A percentile compares a stretch with the other conserved stretches of the same genome.
Evolutionary conservation across 30 jellyfish, hydroid and myxozoan genomes (phyloP).

Genomic region (Aurelia sp.): DNA sequence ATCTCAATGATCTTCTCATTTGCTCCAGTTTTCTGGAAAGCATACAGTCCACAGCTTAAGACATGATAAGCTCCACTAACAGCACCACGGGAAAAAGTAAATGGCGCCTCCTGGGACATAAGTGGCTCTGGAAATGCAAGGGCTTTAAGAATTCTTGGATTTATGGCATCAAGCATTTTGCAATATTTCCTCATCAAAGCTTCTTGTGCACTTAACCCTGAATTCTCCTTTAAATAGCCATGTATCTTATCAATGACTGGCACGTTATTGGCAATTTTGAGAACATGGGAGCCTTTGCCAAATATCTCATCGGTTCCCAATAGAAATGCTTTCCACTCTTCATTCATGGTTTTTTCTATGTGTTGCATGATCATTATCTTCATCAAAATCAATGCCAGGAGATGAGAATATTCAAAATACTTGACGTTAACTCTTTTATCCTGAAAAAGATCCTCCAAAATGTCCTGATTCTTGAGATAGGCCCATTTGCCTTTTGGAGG

Average conservation of each 20-base stretch:
- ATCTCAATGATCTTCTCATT: background rate
- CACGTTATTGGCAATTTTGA: background rate
- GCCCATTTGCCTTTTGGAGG: background rate
- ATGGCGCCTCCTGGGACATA: slow-evolving; percentile 18
- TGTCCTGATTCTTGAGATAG: background rate
- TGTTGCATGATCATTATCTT: slow-evolving; percentile 9
- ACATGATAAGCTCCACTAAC: background rate
- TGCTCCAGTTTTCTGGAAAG: slow-evolving; percentile 18
- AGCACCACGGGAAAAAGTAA: background rate
- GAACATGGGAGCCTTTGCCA: slow-evolving; percentile 34
- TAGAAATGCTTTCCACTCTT: slow-evolving; percentile 14
- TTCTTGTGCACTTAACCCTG: slow-evolving; percentile 8
- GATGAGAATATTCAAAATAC: background rate
- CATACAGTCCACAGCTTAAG: slow-evolving; percentile 3
- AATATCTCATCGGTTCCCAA: slow-evolving; percentile 15
- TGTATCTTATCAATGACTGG: slow-evolving; percentile 10
- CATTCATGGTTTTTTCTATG: background rate
- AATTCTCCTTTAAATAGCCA: slow-evolving; percentile 1
- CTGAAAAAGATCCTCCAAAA: slow-evolving; percentile 1
- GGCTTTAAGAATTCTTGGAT: slow-evolving; percentile 12
- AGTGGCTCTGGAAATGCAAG: slow-evolving; percentile 16
- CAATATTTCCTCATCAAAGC: slow-evolving; percentile 1
- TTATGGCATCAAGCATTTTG: background rate
- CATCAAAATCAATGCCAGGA: slow-evolving; percentile 1
- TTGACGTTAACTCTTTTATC: background rate